Base-by-base conservation (phyloP, 2,888 invertebrate genomes). In the Nemotelus nigrinus region DNA sequence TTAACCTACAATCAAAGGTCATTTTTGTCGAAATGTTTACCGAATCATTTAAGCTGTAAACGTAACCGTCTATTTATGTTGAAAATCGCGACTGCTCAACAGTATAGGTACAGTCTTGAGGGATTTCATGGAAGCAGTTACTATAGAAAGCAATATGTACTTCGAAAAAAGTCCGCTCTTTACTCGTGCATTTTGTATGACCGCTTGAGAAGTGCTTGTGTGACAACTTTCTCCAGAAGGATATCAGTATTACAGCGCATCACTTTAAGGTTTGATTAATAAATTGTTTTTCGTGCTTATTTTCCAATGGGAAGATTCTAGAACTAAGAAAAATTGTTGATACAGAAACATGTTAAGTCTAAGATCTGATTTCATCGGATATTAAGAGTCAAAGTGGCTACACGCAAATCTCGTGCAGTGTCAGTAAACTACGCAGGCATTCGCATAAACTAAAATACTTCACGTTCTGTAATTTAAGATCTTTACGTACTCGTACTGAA, bases 1-100 rank as follows among this genome's bases (percentile, higher is more conserved):
- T 74, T 74, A 74, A 74, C 74, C 60, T 48, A 74, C 60, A 74
- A 74, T 74, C 74, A 48, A 74, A 63, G 74, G 74, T 74, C 63
- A 63, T 47, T 63, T 60, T 74, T 74, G 47, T 63, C 39, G 74
- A 60, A 74, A 74, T 74, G 63, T 74, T 74, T 74, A 50, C 41
- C 39, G 60, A 74, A 74, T 63, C 10, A 74, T 74, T 74, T 63
- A 45, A 48, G 60, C 63, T 53, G 53, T 3, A 39, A 63, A 74
- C 60, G 63, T 6, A n/a, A 53, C n/a, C 53, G 44, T 71, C 43
- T n/a, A 53, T 43, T 55, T 8, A 71, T 71, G 41, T 71, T 44
- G 55, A 43, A 55, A 71, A 25, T 43, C 44, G 71, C 55, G 43
- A 68, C 7, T 68, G 6, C 60, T 7, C 50, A 50, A 45, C 10